Evolutionary conservation across 2,113 vertebrate genomes (phyloP).

Genomic region (Pyrgilauda ruficollis): DNA sequence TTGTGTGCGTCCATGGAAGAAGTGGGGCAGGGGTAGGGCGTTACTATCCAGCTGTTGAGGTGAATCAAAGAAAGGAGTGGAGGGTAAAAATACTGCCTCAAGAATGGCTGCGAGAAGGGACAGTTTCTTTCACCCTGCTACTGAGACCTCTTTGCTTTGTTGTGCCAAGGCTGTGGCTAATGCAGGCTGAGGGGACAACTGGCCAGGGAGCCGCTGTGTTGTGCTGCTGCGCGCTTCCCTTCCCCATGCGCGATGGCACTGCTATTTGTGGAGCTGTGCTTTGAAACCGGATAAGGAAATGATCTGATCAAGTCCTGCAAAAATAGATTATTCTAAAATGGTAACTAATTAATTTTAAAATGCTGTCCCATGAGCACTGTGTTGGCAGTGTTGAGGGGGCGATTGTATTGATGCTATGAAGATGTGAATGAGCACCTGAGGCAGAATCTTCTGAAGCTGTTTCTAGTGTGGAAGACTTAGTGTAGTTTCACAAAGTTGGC

Average conservation of each 20-base stretch:
- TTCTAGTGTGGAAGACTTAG: not conserved
- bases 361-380: not conserved
- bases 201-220: rapidly evolving
- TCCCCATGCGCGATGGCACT: rapidly evolving
- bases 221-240: not conserved
- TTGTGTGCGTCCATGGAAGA: not conserved
- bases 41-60: not conserved
- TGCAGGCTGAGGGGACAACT: not conserved
- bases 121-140: not conserved
- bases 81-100: not conserved
- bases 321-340: conserved; percentile 45
- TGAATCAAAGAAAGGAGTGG: not conserved
- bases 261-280: conserved; percentile 43
- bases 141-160: not conserved
- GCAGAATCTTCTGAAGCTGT: not conserved
- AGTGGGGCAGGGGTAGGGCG: rapidly evolving
- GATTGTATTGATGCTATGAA: not conserved
- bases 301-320: conserved; percentile 28
- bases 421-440: conserved; percentile 8
- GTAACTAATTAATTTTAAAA: conserved; percentile 50
- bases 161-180: rapidly evolving
- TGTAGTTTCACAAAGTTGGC: not conserved
- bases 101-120: not conserved
- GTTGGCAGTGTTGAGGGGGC: conserved; percentile 26
- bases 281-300: conserved; percentile 54